phyloP scores from a whole-genome alignment of 2,888 invertebrate species.

The Tholera decimalis region DNA sequence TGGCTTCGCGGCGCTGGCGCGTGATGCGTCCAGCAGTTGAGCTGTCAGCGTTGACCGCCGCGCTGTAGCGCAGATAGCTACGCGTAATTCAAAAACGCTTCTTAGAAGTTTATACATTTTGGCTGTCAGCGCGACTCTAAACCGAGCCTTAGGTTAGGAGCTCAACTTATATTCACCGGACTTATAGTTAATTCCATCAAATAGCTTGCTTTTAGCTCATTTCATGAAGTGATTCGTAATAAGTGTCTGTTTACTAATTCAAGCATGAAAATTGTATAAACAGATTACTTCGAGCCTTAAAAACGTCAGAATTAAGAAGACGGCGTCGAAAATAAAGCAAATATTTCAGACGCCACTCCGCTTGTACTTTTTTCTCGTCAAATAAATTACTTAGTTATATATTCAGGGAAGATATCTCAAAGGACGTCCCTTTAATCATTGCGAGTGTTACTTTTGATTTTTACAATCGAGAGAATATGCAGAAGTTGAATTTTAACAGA shows the following conservation, averaged over 20 bases:
- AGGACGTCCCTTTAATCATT: slow-evolving; percentile 71
- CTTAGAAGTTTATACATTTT: no score
- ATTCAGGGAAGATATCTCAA: slow-evolving; percentile 66
- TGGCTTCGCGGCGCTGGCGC: no score
- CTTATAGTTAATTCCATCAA: no score
- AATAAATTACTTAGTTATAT: slow-evolving; percentile 72
- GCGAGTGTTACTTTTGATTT: slow-evolving; percentile 65
- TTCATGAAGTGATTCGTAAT: no score
- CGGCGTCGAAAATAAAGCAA: slow-evolving; percentile 28
- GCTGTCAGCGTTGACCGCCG: no score
- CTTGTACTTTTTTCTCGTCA: slow-evolving; percentile 64
- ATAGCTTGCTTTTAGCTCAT: neutral
- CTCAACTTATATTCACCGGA: no score
- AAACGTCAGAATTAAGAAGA: slow-evolving; percentile 8
- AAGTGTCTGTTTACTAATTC: slow-evolving; percentile 15
- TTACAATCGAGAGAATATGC: neutral
- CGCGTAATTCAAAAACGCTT: no score
- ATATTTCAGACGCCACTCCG: slow-evolving; percentile 35
- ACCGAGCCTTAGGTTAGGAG: no score
- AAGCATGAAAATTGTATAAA: slow-evolving; percentile 15
- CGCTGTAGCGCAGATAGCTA: no score
- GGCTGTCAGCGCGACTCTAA: no score
- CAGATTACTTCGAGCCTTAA: neutral
- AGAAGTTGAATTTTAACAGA: neutral
- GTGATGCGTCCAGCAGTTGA: no score